A percentile compares a stretch with the other conserved stretches of the same genome.
phyloP scores from a whole-genome alignment of 2,113 vertebrate genomes.

The Stictonetta naevosa region DNA sequence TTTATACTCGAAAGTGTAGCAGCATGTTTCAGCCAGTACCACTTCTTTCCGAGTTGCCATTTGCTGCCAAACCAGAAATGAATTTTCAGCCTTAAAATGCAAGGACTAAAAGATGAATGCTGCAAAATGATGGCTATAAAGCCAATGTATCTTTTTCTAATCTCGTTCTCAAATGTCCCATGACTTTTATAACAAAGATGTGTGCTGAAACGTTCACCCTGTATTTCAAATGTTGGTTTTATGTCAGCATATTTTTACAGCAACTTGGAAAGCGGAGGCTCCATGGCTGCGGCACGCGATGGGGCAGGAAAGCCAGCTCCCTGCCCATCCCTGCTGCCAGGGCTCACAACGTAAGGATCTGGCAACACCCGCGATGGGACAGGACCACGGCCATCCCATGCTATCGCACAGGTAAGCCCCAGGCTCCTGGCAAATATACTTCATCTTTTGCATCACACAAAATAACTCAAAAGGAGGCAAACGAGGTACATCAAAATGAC shows the following conservation, averaged over 20 bases:
- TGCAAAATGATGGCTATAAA: not conserved
- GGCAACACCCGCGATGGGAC: conserved; percentile 76
- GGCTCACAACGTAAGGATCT: conserved; percentile 81
- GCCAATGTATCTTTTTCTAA: not conserved
- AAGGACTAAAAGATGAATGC: not conserved
- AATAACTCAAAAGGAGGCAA: conserved; percentile 14
- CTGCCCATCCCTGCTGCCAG: conserved; percentile 78
- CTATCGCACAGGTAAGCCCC: not conserved
- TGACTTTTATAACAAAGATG: conserved; percentile 8
- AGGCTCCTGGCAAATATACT: not conserved
- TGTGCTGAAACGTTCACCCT: not conserved
- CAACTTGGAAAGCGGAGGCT: conserved; percentile 36
- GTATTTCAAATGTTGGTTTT: conserved; percentile 62
- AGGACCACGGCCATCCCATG: not conserved
- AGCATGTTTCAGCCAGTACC: not conserved
- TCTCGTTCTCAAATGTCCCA: conserved; percentile 14
- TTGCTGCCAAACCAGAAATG: not conserved
- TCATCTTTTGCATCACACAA: not conserved
- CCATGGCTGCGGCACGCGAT: conserved; percentile 52
- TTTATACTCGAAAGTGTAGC: not conserved
- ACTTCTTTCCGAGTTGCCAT: not conserved
- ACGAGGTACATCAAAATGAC: not conserved
- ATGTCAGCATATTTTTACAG: conserved; percentile 70
- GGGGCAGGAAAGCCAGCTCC: conserved; percentile 63
- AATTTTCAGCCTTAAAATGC: conserved; percentile 37